Evolutionary conservation across 2,113 vertebrate species (phyloP).

Genomic region (Salvelinus fontinalis): DNA sequence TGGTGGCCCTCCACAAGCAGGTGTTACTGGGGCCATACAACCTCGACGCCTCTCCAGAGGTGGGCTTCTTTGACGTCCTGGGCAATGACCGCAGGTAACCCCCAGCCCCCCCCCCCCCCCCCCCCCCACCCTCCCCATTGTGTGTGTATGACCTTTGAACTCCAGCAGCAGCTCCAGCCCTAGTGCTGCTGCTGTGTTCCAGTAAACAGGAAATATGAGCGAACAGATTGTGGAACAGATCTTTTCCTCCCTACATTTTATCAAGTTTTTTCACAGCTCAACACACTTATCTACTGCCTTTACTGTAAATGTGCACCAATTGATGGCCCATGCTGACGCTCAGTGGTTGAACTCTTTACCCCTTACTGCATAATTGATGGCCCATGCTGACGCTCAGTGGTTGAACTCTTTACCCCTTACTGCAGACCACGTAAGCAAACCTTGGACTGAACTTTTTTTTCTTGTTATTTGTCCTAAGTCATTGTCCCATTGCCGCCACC

Average conservation of each 20-base stretch:
- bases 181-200: conserved; percentile 1
- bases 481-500: neutral
- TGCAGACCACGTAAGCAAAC: neutral
- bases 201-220: conserved; percentile 9
- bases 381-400: neutral
- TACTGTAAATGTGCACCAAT: neutral
- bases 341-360: neutral
- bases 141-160: conserved; percentile 19
- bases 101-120: neutral
- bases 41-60: conserved; percentile 92
- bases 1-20: conserved; percentile 94
- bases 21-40: conserved; percentile 92
- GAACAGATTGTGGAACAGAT: neutral
- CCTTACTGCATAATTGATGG: neutral
- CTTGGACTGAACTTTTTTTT: no score
- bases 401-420: neutral
- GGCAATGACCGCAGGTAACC: conserved; percentile 95
- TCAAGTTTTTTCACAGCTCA: neutral
- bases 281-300: neutral
- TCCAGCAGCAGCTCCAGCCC: neutral
- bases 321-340: neutral
- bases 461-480: neutral
- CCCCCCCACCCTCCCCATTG: neutral
- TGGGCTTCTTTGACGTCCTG: conserved; percentile 97
- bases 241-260: neutral